Evolutionary conservation across 2,113 vertebrate species (phyloP).

Genomic region (Diphyllodes magnificus): DNA sequence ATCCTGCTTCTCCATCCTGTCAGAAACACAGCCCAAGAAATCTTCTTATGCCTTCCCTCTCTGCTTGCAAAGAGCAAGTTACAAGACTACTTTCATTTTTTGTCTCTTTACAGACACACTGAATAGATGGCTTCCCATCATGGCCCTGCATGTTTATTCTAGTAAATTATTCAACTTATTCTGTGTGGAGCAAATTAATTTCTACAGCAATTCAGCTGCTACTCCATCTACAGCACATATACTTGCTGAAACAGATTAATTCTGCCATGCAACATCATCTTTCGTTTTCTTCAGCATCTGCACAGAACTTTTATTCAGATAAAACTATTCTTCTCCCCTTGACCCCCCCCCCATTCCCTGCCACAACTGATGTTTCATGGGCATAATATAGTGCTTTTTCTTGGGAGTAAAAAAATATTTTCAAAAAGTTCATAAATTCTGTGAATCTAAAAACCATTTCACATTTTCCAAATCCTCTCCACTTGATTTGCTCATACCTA

Average conservation of each 20-base stretch:
- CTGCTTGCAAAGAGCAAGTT: background rate
- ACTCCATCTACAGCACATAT: slow-evolving; percentile 42
- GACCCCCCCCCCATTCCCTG: background rate
- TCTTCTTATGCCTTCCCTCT: background rate
- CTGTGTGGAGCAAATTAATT: slow-evolving; percentile 54
- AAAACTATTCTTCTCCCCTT: background rate
- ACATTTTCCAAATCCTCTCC: background rate
- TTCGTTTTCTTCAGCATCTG: slow-evolving; percentile 34
- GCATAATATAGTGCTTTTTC: background rate
- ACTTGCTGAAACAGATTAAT: slow-evolving; percentile 54
- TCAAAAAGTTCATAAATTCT: background rate
- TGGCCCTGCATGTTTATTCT: slow-evolving; percentile 42
- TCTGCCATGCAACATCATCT: slow-evolving; percentile 41
- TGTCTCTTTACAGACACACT: background rate
- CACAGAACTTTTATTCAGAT: background rate
- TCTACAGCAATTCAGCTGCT: slow-evolving; percentile 56
- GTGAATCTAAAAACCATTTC: background rate
- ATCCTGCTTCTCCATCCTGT: background rate
- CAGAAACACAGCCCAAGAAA: background rate
- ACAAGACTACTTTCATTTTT: background rate
- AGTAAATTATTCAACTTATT: slow-evolving; percentile 53
- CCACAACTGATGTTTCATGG: background rate
- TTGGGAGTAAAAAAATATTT: background rate
- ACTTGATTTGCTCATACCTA: background rate
- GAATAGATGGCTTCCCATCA: slow-evolving; percentile 32